Conservation (phyloP, 2,888 invertebrate species). For the Pristionchus exspectatus region DNA sequence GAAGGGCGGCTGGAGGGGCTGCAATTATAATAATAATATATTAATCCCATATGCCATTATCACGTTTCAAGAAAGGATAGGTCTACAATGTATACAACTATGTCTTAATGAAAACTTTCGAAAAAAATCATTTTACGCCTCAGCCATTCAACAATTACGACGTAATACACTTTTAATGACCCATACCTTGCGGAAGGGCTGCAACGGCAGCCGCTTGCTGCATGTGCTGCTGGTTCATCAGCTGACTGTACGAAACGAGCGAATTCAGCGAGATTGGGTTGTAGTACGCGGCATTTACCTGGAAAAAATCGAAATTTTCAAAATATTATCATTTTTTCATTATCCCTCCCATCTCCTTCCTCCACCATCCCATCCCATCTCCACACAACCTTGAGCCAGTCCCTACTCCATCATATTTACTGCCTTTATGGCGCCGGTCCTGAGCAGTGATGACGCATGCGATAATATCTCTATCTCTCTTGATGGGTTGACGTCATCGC, state of each 20-base stretch:
- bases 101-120: not conserved
- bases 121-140: not conserved
- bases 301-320: not conserved
- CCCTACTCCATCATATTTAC: not conserved
- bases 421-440: not conserved
- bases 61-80: too few relatives aligned
- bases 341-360: too few relatives aligned
- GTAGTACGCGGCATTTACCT: constrained; percentile 29
- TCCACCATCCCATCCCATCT: not conserved
- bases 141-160: not conserved
- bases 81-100: too few relatives aligned
- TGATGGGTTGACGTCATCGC: not conserved
- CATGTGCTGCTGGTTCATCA: constrained; percentile 4
- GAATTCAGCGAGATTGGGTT: constrained; percentile 34
- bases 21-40: not conserved
- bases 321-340: too few relatives aligned
- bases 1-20: not conserved
- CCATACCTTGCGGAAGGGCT: not conserved
- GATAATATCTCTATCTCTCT: not conserved
- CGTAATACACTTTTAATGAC: not conserved
- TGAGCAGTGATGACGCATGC: too few relatives aligned
- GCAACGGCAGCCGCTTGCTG: constrained; percentile 47
- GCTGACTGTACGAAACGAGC: constrained; percentile 16
- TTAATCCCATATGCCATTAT: not conserved
- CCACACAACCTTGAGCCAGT: not conserved